phyloP scores from a whole-genome alignment of 1,140 invertebrate species.

The Bombus cullumanus region DNA sequence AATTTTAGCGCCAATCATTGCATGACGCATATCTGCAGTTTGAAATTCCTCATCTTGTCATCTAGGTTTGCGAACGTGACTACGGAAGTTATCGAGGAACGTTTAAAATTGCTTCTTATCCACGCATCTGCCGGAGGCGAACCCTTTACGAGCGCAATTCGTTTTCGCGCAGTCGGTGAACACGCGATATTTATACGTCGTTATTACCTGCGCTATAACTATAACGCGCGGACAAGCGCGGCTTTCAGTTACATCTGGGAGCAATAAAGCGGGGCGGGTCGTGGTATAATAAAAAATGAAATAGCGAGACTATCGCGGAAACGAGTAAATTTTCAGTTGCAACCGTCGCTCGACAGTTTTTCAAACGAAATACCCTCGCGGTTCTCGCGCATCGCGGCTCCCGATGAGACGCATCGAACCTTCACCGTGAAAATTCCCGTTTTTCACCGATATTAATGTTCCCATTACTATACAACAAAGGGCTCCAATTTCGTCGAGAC shows the following conservation, averaged over 20 bases:
- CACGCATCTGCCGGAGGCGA: neutral
- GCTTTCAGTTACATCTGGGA: slow-evolving; percentile 52
- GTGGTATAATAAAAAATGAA: slow-evolving; percentile 46
- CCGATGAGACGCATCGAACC: neutral
- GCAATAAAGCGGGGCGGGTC: slow-evolving; percentile 23
- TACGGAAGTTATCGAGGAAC: neutral
- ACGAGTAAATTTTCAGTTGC: slow-evolving; percentile 39
- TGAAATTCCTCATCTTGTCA: no score
- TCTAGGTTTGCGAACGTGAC: no score
- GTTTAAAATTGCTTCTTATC: slow-evolving; percentile 27
- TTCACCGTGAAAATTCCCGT: neutral
- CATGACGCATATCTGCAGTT: no score
- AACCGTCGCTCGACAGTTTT: neutral
- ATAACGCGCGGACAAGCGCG: slow-evolving; percentile 19
- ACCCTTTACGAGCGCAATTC: slow-evolving; percentile 19
- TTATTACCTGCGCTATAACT: slow-evolving; percentile 19
- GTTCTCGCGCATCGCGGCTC: neutral
- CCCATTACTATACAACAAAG: neutral
- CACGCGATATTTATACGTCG: slow-evolving; percentile 42
- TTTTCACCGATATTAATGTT: neutral
- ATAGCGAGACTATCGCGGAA: slow-evolving; percentile 22
- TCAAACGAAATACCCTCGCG: neutral
- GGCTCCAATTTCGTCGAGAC: neutral
- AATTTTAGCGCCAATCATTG: no score
- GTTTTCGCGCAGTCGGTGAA: slow-evolving; percentile 25